phyloP scores from a whole-genome alignment of 2,888 invertebrate genomes.

The Andrena fulva region DNA sequence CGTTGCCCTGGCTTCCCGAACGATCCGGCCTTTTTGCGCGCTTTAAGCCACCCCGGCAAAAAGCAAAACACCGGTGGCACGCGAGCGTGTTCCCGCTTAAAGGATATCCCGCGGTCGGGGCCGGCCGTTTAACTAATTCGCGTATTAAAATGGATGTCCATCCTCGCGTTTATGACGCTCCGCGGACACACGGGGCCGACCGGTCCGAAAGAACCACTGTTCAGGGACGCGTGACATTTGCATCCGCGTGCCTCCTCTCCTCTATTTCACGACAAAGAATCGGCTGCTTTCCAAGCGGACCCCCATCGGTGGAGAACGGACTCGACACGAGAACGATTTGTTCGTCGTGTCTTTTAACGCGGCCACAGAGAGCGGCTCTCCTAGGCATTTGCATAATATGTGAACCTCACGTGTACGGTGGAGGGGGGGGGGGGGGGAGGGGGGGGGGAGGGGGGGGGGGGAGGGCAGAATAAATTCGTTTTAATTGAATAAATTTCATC shows the following conservation, averaged over 20 bases:
- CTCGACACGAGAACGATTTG: constrained; percentile 62
- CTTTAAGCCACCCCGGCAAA: constrained; percentile 61
- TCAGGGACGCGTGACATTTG: constrained; percentile 58
- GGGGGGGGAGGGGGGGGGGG: not conserved
- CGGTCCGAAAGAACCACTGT: not conserved
- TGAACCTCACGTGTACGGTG: constrained; percentile 37
- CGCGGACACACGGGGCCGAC: constrained; percentile 55
- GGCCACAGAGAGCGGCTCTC: constrained; percentile 23
- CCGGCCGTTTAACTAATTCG: constrained; percentile 75
- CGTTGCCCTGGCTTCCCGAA: constrained; percentile 48
- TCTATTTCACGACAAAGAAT: constrained; percentile 24
- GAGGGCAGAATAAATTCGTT: constrained; percentile 54
- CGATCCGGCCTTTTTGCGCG: constrained; percentile 65
- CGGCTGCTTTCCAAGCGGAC: not conserved
- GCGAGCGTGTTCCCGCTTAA: constrained; percentile 66
- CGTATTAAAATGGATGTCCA: constrained; percentile 78
- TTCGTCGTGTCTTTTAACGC: constrained; percentile 58
- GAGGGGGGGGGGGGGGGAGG: not conserved
- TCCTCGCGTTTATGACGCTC: constrained; percentile 63
- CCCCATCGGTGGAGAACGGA: constrained; percentile 6
- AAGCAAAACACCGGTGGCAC: constrained; percentile 68
- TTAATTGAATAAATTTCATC: constrained; percentile 62
- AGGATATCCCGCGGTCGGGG: constrained; percentile 56
- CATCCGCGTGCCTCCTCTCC: constrained; percentile 26
- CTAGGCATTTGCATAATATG: constrained; percentile 62